Evolutionary conservation across 2,113 vertebrate genomes (phyloP).

Genomic region (Perognathus longimembris): DNA sequence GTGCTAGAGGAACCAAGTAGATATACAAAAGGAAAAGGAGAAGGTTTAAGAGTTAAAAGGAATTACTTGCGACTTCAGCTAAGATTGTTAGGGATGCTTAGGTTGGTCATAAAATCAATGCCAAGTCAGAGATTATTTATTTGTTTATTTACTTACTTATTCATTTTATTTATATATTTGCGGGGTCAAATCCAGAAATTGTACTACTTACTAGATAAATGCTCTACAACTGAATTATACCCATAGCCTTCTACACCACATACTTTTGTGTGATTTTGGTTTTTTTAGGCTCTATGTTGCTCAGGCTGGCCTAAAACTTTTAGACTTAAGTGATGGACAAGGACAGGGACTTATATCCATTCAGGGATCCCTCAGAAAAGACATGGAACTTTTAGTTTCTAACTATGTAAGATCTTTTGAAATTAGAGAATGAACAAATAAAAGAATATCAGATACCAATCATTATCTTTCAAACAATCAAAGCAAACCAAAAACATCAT

Average conservation of each 20-base stretch:
- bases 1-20: background rate
- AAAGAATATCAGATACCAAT: background rate
- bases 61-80: background rate
- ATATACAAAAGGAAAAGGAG: background rate
- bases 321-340: background rate
- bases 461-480: conserved; percentile 4
- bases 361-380: background rate
- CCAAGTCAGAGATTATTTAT: background rate
- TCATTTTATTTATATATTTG: background rate
- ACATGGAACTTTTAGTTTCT: conserved; percentile 23
- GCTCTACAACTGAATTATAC: background rate
- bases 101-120: background rate
- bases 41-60: background rate
- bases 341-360: background rate
- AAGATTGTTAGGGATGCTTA: background rate
- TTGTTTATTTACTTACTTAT: background rate
- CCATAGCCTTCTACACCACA: background rate
- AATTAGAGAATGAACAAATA: background rate
- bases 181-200: background rate
- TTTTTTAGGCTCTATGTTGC: background rate
- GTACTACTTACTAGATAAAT: background rate
- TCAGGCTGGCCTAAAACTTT: background rate
- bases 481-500: background rate
- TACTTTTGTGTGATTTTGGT: background rate
- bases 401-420: background rate